Evolutionary conservation across 1,140 invertebrate species (phyloP).

Genomic region (Atta texana): DNA sequence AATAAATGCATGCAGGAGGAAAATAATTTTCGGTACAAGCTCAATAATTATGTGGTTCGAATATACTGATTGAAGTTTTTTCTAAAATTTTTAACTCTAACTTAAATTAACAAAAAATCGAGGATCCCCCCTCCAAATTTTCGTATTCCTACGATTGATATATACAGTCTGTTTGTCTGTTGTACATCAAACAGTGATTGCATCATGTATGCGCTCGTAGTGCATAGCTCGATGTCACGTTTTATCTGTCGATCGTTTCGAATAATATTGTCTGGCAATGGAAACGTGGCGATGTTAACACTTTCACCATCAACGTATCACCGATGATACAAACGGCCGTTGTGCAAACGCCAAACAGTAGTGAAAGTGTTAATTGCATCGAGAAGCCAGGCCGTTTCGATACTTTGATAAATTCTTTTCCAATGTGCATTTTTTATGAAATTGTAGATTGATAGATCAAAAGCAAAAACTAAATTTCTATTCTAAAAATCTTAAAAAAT

Average conservation of each 20-base stretch:
- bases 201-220: slow-evolving; percentile 26
- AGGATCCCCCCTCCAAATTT: background rate
- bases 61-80: background rate
- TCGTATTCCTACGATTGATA: slow-evolving; percentile 22
- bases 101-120: background rate
- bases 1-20: background rate
- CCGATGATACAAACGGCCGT: slow-evolving; percentile 42
- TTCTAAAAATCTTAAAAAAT: background rate
- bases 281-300: slow-evolving; percentile 45
- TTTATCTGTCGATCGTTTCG: slow-evolving; percentile 52
- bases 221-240: background rate
- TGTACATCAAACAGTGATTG: slow-evolving; percentile 33
- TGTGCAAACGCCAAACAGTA: slow-evolving; percentile 37
- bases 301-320: slow-evolving; percentile 47
- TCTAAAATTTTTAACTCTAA: background rate
- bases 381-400: slow-evolving; percentile 3
- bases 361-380: slow-evolving; percentile 48
- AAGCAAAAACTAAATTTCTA: background rate
- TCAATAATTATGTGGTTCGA: background rate
- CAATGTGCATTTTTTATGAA: background rate
- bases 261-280: slow-evolving; percentile 50
- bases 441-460: background rate
- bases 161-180: slow-evolving; percentile 30
- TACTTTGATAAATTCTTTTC: slow-evolving; percentile 20
- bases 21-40: slow-evolving; percentile 2